Base-by-base conservation (phyloP, 2,888 invertebrate species). In the Microctonus aethiopoides region DNA sequence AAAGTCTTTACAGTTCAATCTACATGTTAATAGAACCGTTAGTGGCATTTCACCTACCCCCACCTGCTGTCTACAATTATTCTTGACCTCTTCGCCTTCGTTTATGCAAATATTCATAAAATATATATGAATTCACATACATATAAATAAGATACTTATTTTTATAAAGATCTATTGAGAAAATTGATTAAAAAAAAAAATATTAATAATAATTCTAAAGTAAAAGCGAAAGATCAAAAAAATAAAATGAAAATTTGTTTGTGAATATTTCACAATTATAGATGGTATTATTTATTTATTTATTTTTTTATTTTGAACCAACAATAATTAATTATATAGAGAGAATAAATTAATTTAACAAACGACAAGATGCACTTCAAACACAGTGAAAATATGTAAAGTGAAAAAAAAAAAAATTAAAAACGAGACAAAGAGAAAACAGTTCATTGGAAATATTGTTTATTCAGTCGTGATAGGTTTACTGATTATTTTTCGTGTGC, bases 11-110 rank as follows among this genome's bases (percentile, higher is more conserved):
- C 79, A 80, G 78, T 78, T 81, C 83, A 85, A 85, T 86, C 83
- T 85, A 83, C 86, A 86, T 85, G 82, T 83, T 86, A 84, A 86
- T 83, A 84, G 84, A 83, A 81, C 79, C n/a, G 82, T 83, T 84
- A 84, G 85, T 84, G 81, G 82, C 82, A 81, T 82, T 84, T 84
- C 80, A 80, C 80, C 82, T 83, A 80, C 77, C 76, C 75, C 77
- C 71, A 69, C 67, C 62, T 29, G 54, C 61, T 64, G n/a, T n/a
- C n/a, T 56, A 36, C 67, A 46, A 51, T 41, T 68, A 63, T 64
- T 57, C 71, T 67, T 66, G 16, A 36, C 46, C 64, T 65, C 64
- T 52, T 56, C 54, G 32, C 11, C 64, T 54, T 36, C 26, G 34
- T 65, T 65, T 65, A 65, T 34, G 32, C 22, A 56, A 52, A 65